Evolutionary conservation across 64 coral and sea anemone species (phyloP).

Genomic region (Pocillopora verrucosa): DNA sequence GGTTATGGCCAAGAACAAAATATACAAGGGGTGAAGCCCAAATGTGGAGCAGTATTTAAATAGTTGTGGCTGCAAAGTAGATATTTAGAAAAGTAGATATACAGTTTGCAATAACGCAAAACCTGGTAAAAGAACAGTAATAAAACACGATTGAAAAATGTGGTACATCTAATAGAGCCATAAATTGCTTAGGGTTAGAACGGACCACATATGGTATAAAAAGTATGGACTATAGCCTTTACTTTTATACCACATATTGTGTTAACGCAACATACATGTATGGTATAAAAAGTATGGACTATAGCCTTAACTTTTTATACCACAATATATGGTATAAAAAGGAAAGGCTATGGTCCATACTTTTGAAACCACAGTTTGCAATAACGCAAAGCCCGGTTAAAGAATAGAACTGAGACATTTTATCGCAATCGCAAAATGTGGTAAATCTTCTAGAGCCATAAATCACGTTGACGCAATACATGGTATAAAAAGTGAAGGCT

Average conservation of each 20-base stretch:
- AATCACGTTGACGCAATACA: neutral
- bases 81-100: neutral
- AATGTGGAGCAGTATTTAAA: neutral
- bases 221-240: too few relatives aligned
- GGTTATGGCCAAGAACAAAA: neutral
- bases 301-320: neutral
- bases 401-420: too few relatives aligned
- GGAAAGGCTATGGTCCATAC: too few relatives aligned
- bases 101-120: conserved; percentile 3
- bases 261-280: too few relatives aligned
- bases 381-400: neutral
- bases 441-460: neutral
- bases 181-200: neutral
- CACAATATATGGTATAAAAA: too few relatives aligned
- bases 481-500: neutral
- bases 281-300: too few relatives aligned
- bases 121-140: neutral
- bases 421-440: neutral
- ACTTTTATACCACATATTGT: too few relatives aligned
- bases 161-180: neutral
- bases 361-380: neutral
- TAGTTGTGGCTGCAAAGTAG: neutral
- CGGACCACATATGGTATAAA: neutral
- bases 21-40: conserved; percentile 20
- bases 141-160: neutral